phyloP scores from a whole-genome alignment of 2,888 invertebrate species.

The Ornithoptera priamus region DNA sequence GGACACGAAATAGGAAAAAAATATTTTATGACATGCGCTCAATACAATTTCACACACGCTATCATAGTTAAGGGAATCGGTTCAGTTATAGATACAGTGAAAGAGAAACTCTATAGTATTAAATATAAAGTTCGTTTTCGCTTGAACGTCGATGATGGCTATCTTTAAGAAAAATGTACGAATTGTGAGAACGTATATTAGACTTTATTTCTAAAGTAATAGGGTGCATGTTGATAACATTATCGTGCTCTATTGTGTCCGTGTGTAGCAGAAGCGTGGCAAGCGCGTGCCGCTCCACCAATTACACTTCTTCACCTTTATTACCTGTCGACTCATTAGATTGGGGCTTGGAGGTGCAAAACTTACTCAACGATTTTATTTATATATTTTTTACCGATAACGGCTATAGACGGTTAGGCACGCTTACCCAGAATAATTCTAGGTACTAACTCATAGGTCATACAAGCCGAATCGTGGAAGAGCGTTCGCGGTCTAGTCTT shows the following conservation, averaged over 20 bases:
- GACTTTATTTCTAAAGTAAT: not conserved
- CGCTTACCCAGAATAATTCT: too few species aligned
- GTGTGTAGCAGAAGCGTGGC: conserved; percentile 60
- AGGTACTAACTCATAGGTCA: too few species aligned
- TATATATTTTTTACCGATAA: too few species aligned
- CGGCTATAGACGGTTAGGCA: too few species aligned
- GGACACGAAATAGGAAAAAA: conserved; percentile 13
- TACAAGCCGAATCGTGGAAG: too few species aligned
- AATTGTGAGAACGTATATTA: not conserved
- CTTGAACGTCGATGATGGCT: not conserved
- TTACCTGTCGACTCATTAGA: conserved; percentile 71
- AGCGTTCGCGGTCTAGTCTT: too few species aligned
- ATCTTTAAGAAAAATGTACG: conserved; percentile 5
- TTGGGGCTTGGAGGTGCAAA: conserved; percentile 31
- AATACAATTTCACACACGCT: conserved; percentile 21
- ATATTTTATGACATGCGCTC: conserved; percentile 16
- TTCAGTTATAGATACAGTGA: not conserved
- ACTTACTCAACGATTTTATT: not conserved
- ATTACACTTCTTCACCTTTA: conserved; percentile 74
- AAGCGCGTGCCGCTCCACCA: conserved; percentile 65
- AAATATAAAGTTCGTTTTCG: not conserved
- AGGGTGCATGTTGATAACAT: conserved; percentile 1
- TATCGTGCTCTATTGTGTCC: conserved; percentile 25
- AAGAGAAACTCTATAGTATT: not conserved
- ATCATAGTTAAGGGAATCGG: conserved; percentile 14